These are phyloP conservation scores for Sceliomorpha sp. DNA, from an alignment of 2,888 invertebrate species.

Conservation along the genomic window DNA sequence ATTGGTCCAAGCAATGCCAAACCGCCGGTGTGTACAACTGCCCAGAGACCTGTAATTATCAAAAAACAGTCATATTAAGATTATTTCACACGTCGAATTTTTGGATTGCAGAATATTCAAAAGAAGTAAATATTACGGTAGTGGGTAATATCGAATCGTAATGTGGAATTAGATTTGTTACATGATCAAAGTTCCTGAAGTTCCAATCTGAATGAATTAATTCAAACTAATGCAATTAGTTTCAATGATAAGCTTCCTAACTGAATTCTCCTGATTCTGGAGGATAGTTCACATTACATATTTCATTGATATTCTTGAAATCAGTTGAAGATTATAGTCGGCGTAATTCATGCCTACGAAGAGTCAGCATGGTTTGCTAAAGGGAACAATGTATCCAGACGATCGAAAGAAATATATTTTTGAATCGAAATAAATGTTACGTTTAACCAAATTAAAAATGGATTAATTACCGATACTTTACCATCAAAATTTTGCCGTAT, in stretches of 20 bases:
- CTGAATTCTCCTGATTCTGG: slow-evolving; percentile 42
- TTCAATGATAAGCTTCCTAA: slow-evolving; percentile 58
- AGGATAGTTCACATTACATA: slow-evolving; percentile 37
- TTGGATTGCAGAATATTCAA: too few species aligned
- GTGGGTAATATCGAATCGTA: slow-evolving; percentile 20
- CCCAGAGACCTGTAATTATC: slow-evolving; percentile 86
- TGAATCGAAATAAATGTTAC: too few species aligned
- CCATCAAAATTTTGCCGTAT: too few species aligned
- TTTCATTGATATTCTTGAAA: slow-evolving; percentile 50
- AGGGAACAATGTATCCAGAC: slow-evolving; percentile 4
- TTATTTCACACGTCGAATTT: background rate
- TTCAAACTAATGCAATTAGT: slow-evolving; percentile 64
- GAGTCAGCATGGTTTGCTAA: slow-evolving; percentile 9
- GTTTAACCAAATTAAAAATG: too few species aligned
- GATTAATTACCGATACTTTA: too few species aligned
- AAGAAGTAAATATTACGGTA: too few species aligned
- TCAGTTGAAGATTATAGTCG: slow-evolving; percentile 22
- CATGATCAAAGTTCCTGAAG: slow-evolving; percentile 41
- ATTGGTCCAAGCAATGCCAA: slow-evolving; percentile 87
- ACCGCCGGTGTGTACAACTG: slow-evolving; percentile 91
- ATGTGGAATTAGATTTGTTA: slow-evolving; percentile 30
- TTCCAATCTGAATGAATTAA: slow-evolving; percentile 58
- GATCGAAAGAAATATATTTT: background rate
- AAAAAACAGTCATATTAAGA: background rate
- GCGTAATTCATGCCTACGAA: slow-evolving; percentile 7